Evolutionary conservation across 37 sponge, comb jelly and placozoan genomes (phyloP).

Genomic region (Crambe crambe): DNA sequence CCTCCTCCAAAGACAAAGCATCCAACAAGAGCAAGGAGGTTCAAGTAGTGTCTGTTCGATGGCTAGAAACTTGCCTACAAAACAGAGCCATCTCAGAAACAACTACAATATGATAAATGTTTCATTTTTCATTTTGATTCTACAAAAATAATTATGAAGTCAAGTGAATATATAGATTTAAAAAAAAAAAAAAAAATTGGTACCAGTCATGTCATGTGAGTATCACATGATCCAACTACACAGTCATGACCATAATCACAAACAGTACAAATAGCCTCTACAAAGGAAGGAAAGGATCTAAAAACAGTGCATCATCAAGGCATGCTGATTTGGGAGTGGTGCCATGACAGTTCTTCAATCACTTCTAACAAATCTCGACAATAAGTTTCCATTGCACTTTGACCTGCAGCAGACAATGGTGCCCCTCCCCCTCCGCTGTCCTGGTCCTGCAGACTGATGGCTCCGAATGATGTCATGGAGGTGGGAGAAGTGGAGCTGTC

Average conservation of each 20-base stretch:
- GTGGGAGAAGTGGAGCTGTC: slow-evolving; percentile 42
- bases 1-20: too few relatives aligned
- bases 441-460: slow-evolving; percentile 33
- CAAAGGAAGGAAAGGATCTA: background rate
- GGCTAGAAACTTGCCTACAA: too few relatives aligned
- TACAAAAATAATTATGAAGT: too few relatives aligned
- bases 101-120: too few relatives aligned
- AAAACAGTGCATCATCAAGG: background rate
- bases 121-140: too few relatives aligned
- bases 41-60: background rate
- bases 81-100: too few relatives aligned
- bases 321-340: slow-evolving; percentile 40
- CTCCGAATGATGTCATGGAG: slow-evolving; percentile 41
- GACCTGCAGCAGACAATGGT: background rate
- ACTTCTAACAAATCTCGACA: slow-evolving; percentile 34
- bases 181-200: background rate
- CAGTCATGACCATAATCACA: slow-evolving; percentile 6
- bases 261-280: background rate
- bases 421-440: slow-evolving; percentile 15
- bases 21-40: too few relatives aligned
- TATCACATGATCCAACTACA: background rate
- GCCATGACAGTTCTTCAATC: slow-evolving; percentile 36
- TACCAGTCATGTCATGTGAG: background rate
- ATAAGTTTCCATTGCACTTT: background rate
- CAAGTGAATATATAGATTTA: background rate